phyloP scores from a whole-genome alignment of 2,113 vertebrate species.

The Scatophagus argus region DNA sequence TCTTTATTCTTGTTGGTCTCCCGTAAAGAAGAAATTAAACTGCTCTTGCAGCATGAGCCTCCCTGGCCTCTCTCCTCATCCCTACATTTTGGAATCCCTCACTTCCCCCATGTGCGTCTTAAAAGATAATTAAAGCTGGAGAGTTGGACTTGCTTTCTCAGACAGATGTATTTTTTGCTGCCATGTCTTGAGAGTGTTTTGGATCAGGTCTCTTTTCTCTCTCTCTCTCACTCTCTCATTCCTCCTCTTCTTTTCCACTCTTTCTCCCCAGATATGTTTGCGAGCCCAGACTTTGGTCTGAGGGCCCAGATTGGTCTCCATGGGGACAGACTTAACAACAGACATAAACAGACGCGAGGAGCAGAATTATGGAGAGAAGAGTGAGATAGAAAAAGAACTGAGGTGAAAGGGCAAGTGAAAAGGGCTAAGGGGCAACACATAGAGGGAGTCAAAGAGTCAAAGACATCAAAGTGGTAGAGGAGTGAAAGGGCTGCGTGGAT shows the following conservation, averaged over 20 bases:
- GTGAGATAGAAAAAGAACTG: conserved; percentile 12
- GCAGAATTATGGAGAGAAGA: conserved; percentile 18
- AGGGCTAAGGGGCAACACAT: conserved; percentile 1
- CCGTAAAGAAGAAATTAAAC: conserved; percentile 7
- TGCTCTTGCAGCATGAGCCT: conserved; percentile 37
- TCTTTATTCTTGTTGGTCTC: conserved; percentile 11
- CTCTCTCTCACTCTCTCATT: conserved; percentile 24
- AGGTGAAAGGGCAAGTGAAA: conserved; percentile 47
- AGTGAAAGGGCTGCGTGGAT: conserved; percentile 8
- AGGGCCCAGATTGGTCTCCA: conserved; percentile 66
- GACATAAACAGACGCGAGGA: conserved; percentile 67
- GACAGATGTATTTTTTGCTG: conserved; percentile 54
- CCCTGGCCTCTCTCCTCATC: conserved; percentile 21
- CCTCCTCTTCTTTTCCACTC: conserved; percentile 70
- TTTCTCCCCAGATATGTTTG: conserved; percentile 67
- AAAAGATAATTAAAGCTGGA: conserved; percentile 64
- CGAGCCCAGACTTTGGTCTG: conserved; percentile 55
- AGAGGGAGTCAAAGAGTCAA: background rate
- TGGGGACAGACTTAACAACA: conserved; percentile 71
- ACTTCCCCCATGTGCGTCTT: conserved; percentile 48
- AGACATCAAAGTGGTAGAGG: conserved; percentile 1
- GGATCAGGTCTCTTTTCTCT: conserved; percentile 32
- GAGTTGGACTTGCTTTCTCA: conserved; percentile 44
- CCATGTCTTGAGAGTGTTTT: conserved; percentile 63
- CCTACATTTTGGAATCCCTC: conserved; percentile 28